Evolutionary conservation across 1,140 invertebrate species (phyloP).

Genomic region (Bombus superbus): DNA sequence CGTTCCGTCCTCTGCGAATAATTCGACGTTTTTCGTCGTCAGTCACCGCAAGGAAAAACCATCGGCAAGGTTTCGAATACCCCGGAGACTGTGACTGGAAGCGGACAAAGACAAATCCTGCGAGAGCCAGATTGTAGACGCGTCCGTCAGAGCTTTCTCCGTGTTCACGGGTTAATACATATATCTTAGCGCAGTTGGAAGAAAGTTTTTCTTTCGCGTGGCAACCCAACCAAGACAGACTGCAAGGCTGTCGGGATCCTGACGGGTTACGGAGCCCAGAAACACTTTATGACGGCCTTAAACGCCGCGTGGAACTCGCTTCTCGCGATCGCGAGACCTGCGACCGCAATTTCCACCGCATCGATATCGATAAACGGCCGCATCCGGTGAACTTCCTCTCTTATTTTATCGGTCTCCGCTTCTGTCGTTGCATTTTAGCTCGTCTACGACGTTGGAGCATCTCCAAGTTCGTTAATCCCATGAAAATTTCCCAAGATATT

Average conservation of each 20-base stretch:
- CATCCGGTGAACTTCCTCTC: neutral
- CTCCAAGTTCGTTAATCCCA: neutral
- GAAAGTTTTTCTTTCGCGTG: slow-evolving; percentile 21
- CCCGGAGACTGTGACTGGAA: neutral
- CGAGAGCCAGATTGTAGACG: slow-evolving; percentile 12
- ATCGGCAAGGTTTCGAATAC: neutral
- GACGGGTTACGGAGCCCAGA: neutral
- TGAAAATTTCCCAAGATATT: neutral
- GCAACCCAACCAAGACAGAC: neutral
- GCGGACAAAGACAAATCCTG: slow-evolving; percentile 26
- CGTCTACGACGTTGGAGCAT: neutral
- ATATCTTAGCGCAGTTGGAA: neutral
- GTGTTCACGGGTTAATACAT: slow-evolving; percentile 36
- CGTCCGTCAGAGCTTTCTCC: slow-evolving; percentile 16
- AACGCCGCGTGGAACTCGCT: neutral
- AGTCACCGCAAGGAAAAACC: neutral
- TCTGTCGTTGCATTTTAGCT: neutral
- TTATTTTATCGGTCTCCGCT: neutral
- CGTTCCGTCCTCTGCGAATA: neutral
- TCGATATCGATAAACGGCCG: slow-evolving; percentile 23
- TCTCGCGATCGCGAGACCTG: neutral
- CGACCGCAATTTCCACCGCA: slow-evolving; percentile 13
- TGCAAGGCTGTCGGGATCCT: neutral
- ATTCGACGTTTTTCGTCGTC: neutral
- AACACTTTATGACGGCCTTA: slow-evolving; percentile 2